Percentiles rank a stretch among this genome's conserved stretches.
These are phyloP conservation scores for Pseudochirops cupreus DNA, from an alignment of 2,797 vertebrate genomes.

Conservation along the genomic window DNA sequence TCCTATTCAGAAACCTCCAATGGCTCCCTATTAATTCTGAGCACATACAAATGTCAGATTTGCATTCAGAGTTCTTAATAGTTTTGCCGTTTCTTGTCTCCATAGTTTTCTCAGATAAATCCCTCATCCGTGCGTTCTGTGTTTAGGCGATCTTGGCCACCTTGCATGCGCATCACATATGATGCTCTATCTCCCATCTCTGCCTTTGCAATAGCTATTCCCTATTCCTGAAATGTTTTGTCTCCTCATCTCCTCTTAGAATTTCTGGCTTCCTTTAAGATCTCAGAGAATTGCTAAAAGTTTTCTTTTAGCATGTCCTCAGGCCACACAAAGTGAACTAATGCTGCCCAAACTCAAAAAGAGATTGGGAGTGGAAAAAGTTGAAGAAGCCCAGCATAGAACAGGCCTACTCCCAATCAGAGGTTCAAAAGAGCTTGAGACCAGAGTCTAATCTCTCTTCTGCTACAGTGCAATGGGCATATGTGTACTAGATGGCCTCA, in stretches of 20 bases:
- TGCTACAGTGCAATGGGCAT: not conserved
- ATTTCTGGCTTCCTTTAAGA: not conserved
- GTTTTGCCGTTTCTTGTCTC: not conserved
- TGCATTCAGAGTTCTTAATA: not conserved
- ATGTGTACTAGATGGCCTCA: not conserved
- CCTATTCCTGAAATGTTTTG: not conserved
- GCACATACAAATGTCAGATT: not conserved
- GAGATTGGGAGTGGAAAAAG: too few relatives aligned
- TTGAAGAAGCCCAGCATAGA: not conserved
- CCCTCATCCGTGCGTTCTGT: not conserved
- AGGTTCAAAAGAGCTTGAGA: not conserved
- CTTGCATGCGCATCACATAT: not conserved
- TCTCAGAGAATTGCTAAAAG: not conserved
- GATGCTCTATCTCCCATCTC: not conserved
- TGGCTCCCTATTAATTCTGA: not conserved
- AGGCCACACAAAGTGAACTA: too few relatives aligned
- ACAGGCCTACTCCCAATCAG: not conserved
- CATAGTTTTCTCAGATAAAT: not conserved
- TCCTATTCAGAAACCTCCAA: not conserved
- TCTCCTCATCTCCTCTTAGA: not conserved
- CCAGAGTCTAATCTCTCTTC: not conserved
- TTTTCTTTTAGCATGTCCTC: not conserved
- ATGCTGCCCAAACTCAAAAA: too few relatives aligned
- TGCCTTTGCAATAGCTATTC: not conserved
- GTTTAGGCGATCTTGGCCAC: not conserved